Evolutionary conservation across 37 sponge, comb jelly and placozoan species (phyloP).

Genomic region (Theonella swinhoei): DNA sequence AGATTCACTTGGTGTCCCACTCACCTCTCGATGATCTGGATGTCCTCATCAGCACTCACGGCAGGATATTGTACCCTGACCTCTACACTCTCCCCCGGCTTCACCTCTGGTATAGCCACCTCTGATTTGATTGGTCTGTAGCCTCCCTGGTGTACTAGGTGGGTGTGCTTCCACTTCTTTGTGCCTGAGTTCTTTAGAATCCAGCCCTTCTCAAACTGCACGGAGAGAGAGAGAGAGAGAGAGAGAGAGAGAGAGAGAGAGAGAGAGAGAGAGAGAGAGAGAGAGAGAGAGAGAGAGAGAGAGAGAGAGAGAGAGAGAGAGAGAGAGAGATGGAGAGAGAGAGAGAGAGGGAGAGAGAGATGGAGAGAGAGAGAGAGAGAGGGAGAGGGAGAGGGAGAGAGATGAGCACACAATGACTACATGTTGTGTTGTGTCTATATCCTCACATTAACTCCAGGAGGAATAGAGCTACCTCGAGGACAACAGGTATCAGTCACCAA

Average conservation of each 20-base stretch:
- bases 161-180: slow-evolving; percentile 72
- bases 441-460: slow-evolving; percentile 38
- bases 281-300: too few species aligned
- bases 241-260: too few species aligned
- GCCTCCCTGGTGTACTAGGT: slow-evolving; percentile 65
- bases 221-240: background rate
- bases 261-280: too few species aligned
- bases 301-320: too few species aligned
- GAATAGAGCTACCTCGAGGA: slow-evolving; percentile 44
- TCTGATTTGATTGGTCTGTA: slow-evolving; percentile 24
- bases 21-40: slow-evolving; percentile 44
- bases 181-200: slow-evolving; percentile 72
- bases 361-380: too few species aligned
- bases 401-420: background rate
- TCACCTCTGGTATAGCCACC: slow-evolving; percentile 59
- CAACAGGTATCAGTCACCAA: slow-evolving; percentile 60
- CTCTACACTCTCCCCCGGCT: slow-evolving; percentile 66
- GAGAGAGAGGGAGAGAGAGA: too few species aligned
- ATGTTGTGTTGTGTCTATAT: background rate
- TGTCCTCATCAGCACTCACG: background rate
- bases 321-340: too few species aligned
- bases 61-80: slow-evolving; percentile 56
- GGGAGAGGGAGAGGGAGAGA: too few species aligned
- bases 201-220: slow-evolving; percentile 78
- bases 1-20: too few species aligned